Evolutionary conservation across 2,888 invertebrate genomes (phyloP).

Genomic region (Candidula unifasciata): DNA sequence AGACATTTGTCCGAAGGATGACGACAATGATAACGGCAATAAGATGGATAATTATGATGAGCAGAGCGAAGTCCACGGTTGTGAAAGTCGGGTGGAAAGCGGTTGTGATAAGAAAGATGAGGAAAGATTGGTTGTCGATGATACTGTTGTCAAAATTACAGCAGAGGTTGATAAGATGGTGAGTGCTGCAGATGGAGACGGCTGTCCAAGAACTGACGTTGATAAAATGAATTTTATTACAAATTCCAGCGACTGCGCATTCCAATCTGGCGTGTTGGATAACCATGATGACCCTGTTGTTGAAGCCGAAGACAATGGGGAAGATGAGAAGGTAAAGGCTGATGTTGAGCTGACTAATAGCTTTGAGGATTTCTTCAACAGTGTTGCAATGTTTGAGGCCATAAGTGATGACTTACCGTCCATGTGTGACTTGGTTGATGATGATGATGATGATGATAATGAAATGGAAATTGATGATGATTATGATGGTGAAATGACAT

Average conservation of each 20-base stretch:
- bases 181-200: not conserved
- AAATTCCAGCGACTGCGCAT: not conserved
- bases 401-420: slow-evolving; percentile 4
- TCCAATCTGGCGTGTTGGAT: not conserved
- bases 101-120: not conserved
- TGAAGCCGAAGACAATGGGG: not conserved
- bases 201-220: slow-evolving; percentile 5
- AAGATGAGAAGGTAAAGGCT: not conserved
- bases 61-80: not conserved
- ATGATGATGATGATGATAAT: not conserved
- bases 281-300: no score
- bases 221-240: not conserved
- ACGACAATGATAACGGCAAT: not conserved
- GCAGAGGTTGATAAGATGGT: not conserved
- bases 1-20: not conserved
- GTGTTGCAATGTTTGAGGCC: slow-evolving; percentile 5
- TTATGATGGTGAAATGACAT: not conserved
- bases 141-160: not conserved
- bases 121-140: not conserved
- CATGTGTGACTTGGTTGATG: not conserved
- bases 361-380: slow-evolving; percentile 19
- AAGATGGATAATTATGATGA: not conserved
- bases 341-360: not conserved
- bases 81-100: not conserved
- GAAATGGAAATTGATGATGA: not conserved